Conservation (phyloP, 2,797 vertebrate genomes). For the Myotis pilosus region DNA sequence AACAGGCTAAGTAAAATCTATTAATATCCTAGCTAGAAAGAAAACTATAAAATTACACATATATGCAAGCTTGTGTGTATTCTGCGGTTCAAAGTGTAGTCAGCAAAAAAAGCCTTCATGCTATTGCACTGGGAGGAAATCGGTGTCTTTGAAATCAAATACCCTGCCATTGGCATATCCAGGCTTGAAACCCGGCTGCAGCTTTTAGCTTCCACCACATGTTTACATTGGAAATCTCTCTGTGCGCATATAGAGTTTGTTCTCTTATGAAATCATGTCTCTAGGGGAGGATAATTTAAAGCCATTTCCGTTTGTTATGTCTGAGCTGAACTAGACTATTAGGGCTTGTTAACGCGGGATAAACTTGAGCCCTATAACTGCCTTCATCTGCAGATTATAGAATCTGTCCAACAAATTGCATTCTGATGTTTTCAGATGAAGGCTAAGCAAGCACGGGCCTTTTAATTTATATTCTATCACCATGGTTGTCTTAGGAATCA, state of each 20-base stretch:
- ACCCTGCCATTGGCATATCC: conserved; percentile 80
- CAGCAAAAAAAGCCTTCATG: conserved; percentile 75
- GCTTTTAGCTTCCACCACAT: conserved; percentile 85
- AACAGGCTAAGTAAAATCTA: conserved; percentile 75
- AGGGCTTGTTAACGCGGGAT: conserved; percentile 85
- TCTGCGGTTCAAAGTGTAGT: conserved; percentile 78
- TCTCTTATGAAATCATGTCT: conserved; percentile 87
- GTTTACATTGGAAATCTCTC: conserved; percentile 87
- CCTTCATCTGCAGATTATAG: conserved; percentile 84
- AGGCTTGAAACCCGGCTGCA: conserved; percentile 81
- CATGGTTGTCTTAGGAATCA: conserved; percentile 71
- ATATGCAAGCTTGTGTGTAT: conserved; percentile 71
- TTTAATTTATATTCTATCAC: conserved; percentile 71
- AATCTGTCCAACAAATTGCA: conserved; percentile 84
- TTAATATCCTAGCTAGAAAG: conserved; percentile 77
- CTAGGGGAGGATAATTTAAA: conserved; percentile 87
- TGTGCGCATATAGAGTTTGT: conserved; percentile 86
- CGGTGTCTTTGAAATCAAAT: conserved; percentile 85
- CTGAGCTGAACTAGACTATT: conserved; percentile 84
- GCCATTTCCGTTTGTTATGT: conserved; percentile 88
- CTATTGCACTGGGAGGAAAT: conserved; percentile 82
- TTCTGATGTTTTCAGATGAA: conserved; percentile 77
- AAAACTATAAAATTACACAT: conserved; percentile 79
- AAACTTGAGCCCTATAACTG: conserved; percentile 84
- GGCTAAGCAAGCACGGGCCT: conserved; percentile 63